Percentiles rank a stretch among this genome's conserved stretches.
These are phyloP conservation scores for Hyles lineata DNA, from an alignment of 2,888 invertebrate species.

Conservation along the genomic window DNA sequence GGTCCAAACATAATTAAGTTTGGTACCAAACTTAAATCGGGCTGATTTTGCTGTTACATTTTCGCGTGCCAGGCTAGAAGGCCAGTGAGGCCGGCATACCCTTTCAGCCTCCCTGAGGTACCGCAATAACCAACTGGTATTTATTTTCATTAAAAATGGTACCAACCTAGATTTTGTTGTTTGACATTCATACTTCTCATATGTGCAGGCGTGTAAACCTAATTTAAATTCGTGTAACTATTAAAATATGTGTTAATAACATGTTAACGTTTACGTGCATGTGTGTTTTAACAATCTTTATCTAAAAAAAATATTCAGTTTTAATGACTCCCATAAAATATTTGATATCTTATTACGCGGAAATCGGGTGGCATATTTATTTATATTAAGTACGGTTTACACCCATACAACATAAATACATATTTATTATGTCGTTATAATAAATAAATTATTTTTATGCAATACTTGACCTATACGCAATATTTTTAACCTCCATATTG, in stretches of 20 bases:
- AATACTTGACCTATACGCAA: background rate
- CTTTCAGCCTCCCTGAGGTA: too few relatives aligned
- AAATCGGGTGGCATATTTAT: background rate
- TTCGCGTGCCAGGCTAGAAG: too few relatives aligned
- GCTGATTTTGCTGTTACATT: too few relatives aligned
- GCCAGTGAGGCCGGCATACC: too few relatives aligned
- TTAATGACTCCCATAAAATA: background rate
- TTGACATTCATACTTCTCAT: too few relatives aligned
- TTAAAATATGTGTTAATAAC: background rate
- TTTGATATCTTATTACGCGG: background rate
- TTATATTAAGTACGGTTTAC: background rate
- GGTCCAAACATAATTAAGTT: background rate
- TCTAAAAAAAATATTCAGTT: background rate
- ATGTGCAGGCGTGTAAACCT: background rate
- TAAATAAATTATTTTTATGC: background rate
- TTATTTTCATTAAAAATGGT: too few relatives aligned
- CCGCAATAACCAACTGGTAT: too few relatives aligned
- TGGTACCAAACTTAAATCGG: background rate
- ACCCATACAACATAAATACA: background rate
- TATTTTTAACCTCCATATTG: background rate
- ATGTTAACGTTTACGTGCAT: background rate
- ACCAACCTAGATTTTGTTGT: too few relatives aligned
- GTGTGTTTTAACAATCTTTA: background rate
- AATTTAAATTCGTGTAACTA: background rate
- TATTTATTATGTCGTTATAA: background rate